These are phyloP conservation scores for Papilio dardanus DNA, from an alignment of 1,140 invertebrate species.

Conservation along the genomic window DNA sequence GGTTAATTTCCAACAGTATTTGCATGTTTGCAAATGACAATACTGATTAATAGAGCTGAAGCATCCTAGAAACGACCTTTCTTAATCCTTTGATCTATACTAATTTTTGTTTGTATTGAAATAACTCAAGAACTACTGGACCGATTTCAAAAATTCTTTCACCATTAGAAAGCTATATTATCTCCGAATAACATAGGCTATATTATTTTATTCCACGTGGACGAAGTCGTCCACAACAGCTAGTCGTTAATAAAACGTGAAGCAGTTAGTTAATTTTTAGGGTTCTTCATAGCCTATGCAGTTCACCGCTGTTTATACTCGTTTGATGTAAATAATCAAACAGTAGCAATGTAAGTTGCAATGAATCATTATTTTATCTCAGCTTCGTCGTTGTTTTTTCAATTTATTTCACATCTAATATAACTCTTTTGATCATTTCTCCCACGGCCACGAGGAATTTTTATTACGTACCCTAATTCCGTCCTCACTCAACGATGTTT, in stretches of 20 bases:
- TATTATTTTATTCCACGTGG: no score
- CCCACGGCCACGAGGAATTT: slow-evolving; percentile 16
- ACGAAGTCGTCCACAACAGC: no score
- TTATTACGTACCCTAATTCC: slow-evolving; percentile 28
- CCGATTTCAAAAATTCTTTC: no score
- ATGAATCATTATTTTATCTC: not conserved
- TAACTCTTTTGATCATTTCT: slow-evolving; percentile 14
- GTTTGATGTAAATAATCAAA: not conserved
- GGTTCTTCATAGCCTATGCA: not conserved
- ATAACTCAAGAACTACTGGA: no score
- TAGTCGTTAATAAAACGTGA: no score
- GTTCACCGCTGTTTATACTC: not conserved
- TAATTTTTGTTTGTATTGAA: no score
- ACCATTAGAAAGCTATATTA: no score
- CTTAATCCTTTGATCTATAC: no score
- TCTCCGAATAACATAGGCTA: no score
- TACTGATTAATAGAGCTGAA: not conserved
- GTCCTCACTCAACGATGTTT: slow-evolving; percentile 28
- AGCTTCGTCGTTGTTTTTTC: not conserved
- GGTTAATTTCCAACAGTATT: not conserved
- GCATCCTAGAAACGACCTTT: not conserved
- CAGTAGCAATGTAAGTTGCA: not conserved
- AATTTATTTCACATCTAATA: slow-evolving; percentile 6
- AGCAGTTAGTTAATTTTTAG: no score
- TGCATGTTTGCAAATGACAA: not conserved